Evolutionary conservation across 1,140 invertebrate species (phyloP), one percentile per base, ranked within the genome.

Genomic region (Cotesia vestalis): DNA sequence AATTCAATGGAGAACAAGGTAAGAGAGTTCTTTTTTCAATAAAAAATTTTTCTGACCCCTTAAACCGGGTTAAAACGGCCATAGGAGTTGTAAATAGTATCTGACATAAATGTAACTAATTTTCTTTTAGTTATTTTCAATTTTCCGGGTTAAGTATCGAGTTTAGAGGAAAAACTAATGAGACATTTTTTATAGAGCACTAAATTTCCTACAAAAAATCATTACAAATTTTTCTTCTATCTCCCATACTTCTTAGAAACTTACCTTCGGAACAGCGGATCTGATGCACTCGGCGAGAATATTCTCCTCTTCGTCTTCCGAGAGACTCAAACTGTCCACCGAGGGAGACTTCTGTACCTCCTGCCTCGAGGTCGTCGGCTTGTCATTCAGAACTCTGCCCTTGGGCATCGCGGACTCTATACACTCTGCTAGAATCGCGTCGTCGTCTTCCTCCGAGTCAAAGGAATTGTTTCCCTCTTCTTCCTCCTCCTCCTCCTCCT

Each of bases 361-460:
- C 46, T 46, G 61, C 55, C 60, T 69, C 6, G 66, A 69, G 14
- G 64, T 68, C 3, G 59, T 52, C 4, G 66, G 3, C 20, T 63
- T 55, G 12, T 11, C 20, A n/a, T 14, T 9, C n/a, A 63, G 0
- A 61, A 66, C 36, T 9, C 35, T 35, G 14, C 51, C 79, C 69
- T 86, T 85, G 14, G 88, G 87, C 86, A 89, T 89, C 35, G 81
- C 88, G 14, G 88, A 86, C 64, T 86, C 82, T 70, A 89, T 89
- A 66, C 86, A 88, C 71, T 89, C 80, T 12, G 82, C 82, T 52
- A 89, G 77, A 36, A 89, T 83, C 60, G 86, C 83, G 69, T 89
- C 87, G 11, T 66, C 64, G 69, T 87, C 86, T 17, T 83, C 83
- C 4, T 80, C 80, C 34, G 79, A 79, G 69, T 84, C 84, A 53